Evolutionary conservation across 1,140 invertebrate species (phyloP).

Genomic region (Chironomus striatipennis): DNA sequence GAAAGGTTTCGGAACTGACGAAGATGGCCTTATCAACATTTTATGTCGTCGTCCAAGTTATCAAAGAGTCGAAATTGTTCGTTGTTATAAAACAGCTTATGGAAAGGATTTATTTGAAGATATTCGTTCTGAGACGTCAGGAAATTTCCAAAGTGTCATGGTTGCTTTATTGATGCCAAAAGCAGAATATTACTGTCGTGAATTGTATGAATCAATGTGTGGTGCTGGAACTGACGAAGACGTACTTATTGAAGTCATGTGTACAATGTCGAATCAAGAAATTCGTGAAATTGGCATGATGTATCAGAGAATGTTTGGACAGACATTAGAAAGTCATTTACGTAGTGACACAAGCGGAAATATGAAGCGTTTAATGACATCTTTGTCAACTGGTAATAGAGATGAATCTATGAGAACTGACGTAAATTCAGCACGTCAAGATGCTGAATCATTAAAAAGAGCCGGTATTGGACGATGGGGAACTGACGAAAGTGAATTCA

Average conservation of each 20-base stretch:
- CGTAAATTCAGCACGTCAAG: constrained; percentile 44
- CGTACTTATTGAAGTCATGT: constrained; percentile 81
- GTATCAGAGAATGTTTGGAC: constrained; percentile 50
- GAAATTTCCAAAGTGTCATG: constrained; percentile 82
- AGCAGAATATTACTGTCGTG: constrained; percentile 77
- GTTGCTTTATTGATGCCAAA: constrained; percentile 82
- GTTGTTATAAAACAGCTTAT: constrained; percentile 51
- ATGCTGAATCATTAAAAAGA: constrained; percentile 48
- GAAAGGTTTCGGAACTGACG: constrained; percentile 64
- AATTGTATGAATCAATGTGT: constrained; percentile 74
- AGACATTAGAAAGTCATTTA: constrained; percentile 65
- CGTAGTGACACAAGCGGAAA: constrained; percentile 70
- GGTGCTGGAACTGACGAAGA: constrained; percentile 79
- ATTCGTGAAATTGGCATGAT: constrained; percentile 45
- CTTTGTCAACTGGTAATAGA: constrained; percentile 49
- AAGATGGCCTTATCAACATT: constrained; percentile 56
- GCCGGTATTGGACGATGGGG: constrained; percentile 39
- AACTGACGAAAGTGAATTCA: constrained; percentile 58
- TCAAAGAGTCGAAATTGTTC: constrained; percentile 54
- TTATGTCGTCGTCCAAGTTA: constrained; percentile 58
- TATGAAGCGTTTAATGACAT: constrained; percentile 61
- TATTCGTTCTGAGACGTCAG: constrained; percentile 81
- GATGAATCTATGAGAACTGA: constrained; percentile 44
- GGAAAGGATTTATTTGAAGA: constrained; percentile 79
- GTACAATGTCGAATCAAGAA: constrained; percentile 78